Evolutionary conservation across 1,140 invertebrate genomes (phyloP).

Genomic region (Platorchestia sp.): DNA sequence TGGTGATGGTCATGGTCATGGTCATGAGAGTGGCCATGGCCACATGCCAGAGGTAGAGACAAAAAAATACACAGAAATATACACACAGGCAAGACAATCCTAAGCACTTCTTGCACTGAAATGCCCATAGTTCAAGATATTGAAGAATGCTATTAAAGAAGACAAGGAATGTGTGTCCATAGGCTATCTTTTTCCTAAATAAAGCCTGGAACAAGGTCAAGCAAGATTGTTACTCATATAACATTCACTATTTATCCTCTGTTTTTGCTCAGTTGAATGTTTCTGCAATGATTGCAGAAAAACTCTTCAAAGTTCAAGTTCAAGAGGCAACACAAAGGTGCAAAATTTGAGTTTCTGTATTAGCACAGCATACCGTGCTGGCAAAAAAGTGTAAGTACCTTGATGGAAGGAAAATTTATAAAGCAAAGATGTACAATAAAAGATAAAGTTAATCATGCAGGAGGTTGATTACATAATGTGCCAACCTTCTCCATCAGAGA

Average conservation of each 20-base stretch:
- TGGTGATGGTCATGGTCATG: conserved; percentile 69
- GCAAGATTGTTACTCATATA: not conserved
- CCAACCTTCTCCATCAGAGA: too few relatives aligned
- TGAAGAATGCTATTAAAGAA: not conserved
- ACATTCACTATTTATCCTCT: not conserved
- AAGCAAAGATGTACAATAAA: too few relatives aligned
- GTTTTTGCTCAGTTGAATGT: too few relatives aligned
- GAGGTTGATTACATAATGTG: too few relatives aligned
- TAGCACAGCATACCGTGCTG: too few relatives aligned
- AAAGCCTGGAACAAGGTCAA: not conserved
- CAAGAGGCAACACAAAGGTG: too few relatives aligned
- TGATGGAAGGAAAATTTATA: too few relatives aligned
- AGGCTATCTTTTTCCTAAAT: not conserved
- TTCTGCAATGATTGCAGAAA: too few relatives aligned
- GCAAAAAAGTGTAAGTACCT: too few relatives aligned
- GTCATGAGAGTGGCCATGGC: conserved; percentile 71
- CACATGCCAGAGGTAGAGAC: conserved; percentile 64
- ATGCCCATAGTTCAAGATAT: conserved; percentile 11
- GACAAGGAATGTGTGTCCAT: not conserved
- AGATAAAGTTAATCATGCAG: too few relatives aligned
- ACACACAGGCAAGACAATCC: not conserved
- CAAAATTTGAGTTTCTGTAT: too few relatives aligned
- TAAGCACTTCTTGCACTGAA: conserved; percentile 1
- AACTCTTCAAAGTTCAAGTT: too few relatives aligned
- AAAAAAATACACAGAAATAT: conserved; percentile 56